Evolutionary conservation across 1,140 invertebrate genomes (phyloP).

Genomic region (Drosophila murphyi): DNA sequence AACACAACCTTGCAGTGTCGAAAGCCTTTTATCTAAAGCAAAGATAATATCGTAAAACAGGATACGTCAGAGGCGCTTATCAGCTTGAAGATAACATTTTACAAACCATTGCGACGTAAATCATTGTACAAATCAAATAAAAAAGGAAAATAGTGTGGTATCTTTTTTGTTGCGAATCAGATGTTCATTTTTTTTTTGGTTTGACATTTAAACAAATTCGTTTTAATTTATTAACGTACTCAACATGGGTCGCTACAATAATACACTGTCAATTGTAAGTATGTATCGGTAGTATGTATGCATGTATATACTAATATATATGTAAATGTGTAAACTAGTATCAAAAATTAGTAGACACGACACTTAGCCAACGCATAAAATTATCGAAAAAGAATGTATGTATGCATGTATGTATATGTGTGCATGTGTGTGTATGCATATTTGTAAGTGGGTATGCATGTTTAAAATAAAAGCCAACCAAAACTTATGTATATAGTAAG

Average conservation of each 20-base stretch:
- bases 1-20: conserved; percentile 17
- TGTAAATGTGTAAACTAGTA: conserved; percentile 80
- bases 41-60: conserved; percentile 35
- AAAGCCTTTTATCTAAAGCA: neutral
- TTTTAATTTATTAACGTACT: conserved; percentile 82
- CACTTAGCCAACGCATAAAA: conserved; percentile 76
- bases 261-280: conserved; percentile 66
- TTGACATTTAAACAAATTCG: conserved; percentile 79
- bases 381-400: conserved; percentile 68
- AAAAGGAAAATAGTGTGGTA: conserved; percentile 14
- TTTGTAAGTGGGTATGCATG: conserved; percentile 24
- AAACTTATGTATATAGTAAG: conserved; percentile 48
- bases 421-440: conserved; percentile 21
- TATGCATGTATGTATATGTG: conserved; percentile 45
- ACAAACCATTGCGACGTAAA: conserved; percentile 32
- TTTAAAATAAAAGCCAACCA: conserved; percentile 75
- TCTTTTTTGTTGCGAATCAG: conserved; percentile 21
- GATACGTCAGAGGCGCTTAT: conserved; percentile 37
- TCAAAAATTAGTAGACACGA: conserved; percentile 82
- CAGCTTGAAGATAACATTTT: conserved; percentile 6
- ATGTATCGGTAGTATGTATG: conserved; percentile 54
- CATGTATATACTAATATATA: conserved; percentile 52
- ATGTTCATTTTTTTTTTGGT: conserved; percentile 32
- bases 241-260: conserved; percentile 76
- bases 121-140: conserved; percentile 26